Base-by-base conservation (phyloP, 2,888 invertebrate species). In the Leistus spinibarbis region DNA sequence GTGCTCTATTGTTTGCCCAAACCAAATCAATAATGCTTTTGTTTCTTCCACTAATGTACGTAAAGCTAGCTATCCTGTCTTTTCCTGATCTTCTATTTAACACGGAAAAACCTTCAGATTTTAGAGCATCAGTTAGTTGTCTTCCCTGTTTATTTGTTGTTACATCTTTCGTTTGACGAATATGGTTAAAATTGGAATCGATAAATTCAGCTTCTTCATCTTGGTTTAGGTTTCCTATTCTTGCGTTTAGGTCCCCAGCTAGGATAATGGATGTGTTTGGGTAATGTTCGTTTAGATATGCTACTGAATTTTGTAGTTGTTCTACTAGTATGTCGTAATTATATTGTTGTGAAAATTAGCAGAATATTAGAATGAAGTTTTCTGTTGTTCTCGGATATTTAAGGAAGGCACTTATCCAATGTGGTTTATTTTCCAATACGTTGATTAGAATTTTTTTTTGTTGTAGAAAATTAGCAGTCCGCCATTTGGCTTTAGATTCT, bases 261-360 rank as follows among this genome's bases (percentile, higher is more conserved):
- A 65, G 65, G 1, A 65, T 65, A 5, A 40, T 24, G 1, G 24
- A 3, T 23, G 10, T 65, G 27, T 65, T 65, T 65, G 65, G 2
- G 65, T 65, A 27, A 40, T 27, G 27, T 16, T 65, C 40, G 20
- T 65, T 65, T 65, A 65, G 5, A 53, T 65, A 40, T 65, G 7
- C 27, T 65, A 40, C 19, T 27, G n/a, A 1, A 4, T 13, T 40
- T 40, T 65, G 65, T 27, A 65, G 16, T 65, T 65, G 65, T 27
- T 65, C 40, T 65, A 65, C 0, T 16, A 65, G 4, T 40, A 27
- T 65, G n/a, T 65, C 40, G 27, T 24, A 40, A 9, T 40, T 19
- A 27, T 65, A 65, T 65, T 40, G 65, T 65, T 65, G 65, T 16
- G 65, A 65, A 2, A n/a, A n/a, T n/a, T n/a, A n/a, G n/a, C n/a